These are phyloP conservation scores for Drosophila recens DNA, from an alignment of 2,888 invertebrate species.

Conservation along the genomic window DNA sequence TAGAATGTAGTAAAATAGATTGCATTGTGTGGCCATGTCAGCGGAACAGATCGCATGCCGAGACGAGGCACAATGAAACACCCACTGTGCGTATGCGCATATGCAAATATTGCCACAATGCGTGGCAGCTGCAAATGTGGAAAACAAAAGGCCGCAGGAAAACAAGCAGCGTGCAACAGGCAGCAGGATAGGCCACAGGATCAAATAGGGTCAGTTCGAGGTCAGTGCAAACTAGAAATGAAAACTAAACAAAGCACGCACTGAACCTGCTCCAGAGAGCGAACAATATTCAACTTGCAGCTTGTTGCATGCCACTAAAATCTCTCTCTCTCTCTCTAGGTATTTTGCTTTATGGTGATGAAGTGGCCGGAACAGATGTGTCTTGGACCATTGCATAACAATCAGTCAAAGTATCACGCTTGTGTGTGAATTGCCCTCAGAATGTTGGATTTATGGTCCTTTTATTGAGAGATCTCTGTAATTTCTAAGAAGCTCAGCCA, in stretches of 20 bases:
- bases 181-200: constrained; percentile 55
- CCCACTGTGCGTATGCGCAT: constrained; percentile 66
- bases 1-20: constrained; percentile 37
- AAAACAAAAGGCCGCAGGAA: constrained; percentile 43
- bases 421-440: constrained; percentile 61
- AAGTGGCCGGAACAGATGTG: constrained; percentile 68
- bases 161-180: constrained; percentile 54
- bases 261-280: constrained; percentile 62
- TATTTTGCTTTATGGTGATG: constrained; percentile 56
- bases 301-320: constrained; percentile 12
- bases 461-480: constrained; percentile 43
- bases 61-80: constrained; percentile 39
- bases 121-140: constrained; percentile 63
- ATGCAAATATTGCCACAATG: constrained; percentile 69
- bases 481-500: constrained; percentile 42
- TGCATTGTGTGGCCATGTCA: constrained; percentile 58
- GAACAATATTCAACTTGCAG: constrained; percentile 33
- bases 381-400: constrained; percentile 56
- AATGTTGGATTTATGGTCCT: constrained; percentile 54
- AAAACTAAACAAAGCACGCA: constrained; percentile 60
- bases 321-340: constrained; percentile 14
- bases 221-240: constrained; percentile 44
- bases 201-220: constrained; percentile 59
- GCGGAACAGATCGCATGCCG: constrained; percentile 19
- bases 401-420: constrained; percentile 56